phyloP scores from a whole-genome alignment of 2,888 invertebrate species.

The Mesoligia furuncula region DNA sequence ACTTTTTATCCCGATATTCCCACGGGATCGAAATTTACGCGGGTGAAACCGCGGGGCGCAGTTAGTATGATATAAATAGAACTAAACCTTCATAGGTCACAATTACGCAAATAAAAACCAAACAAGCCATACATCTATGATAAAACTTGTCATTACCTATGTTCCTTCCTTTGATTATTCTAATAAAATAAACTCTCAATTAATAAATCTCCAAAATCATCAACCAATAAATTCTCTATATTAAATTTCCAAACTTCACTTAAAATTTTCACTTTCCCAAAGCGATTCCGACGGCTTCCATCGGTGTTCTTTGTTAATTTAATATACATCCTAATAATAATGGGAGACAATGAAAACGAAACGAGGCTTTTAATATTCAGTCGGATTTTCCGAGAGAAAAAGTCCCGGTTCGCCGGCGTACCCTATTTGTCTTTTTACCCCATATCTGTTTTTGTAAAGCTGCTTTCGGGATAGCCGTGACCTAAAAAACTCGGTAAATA shows the following conservation, averaged over 20 bases:
- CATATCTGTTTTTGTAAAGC: conserved; percentile 75
- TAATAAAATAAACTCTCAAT: background rate
- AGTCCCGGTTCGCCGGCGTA: conserved; percentile 67
- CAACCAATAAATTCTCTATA: conserved; percentile 5
- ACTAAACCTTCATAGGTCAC: too few species aligned
- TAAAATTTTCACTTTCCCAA: conserved; percentile 17
- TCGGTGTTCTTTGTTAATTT: conserved; percentile 69
- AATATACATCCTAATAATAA: conserved; percentile 75
- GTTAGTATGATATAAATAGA: too few species aligned
- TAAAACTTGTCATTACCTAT: background rate
- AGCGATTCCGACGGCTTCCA: conserved; percentile 35
- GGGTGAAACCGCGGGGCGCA: too few species aligned
- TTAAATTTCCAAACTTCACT: background rate
- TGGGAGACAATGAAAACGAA: conserved; percentile 73
- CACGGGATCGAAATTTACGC: too few species aligned
- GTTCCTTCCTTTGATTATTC: background rate
- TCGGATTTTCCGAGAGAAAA: conserved; percentile 73
- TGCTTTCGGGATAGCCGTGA: conserved; percentile 71
- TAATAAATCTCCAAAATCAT: conserved; percentile 7
- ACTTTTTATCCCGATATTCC: too few species aligned
- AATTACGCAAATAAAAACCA: background rate
- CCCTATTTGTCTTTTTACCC: conserved; percentile 80
- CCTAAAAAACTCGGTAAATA: conserved; percentile 71
- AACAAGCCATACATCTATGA: background rate
- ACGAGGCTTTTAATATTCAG: conserved; percentile 80